These are phyloP conservation scores for Antheraea yamamai DNA, from an alignment of 2,888 invertebrate species.

Conservation along the genomic window DNA sequence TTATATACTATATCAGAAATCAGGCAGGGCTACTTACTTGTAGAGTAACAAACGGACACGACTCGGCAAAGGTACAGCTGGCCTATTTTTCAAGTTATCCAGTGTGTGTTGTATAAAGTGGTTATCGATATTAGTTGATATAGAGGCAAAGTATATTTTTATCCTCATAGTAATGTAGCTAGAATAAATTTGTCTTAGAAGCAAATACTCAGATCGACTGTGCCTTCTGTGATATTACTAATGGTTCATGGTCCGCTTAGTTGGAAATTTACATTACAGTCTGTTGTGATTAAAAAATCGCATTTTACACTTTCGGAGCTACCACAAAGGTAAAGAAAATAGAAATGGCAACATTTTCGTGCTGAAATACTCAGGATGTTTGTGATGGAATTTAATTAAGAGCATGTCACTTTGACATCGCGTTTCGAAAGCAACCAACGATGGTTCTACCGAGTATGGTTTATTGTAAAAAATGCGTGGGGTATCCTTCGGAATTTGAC, in stretches of 20 bases:
- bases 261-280: background rate
- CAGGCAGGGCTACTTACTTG: no score
- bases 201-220: no score
- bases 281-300: background rate
- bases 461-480: background rate
- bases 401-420: background rate
- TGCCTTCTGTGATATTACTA: background rate
- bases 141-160: no score
- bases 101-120: no score
- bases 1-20: no score
- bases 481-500: background rate
- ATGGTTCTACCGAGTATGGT: background rate
- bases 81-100: no score
- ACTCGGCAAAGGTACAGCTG: no score
- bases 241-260: background rate
- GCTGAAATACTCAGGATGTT: background rate
- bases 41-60: no score
- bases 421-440: background rate
- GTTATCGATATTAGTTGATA: no score
- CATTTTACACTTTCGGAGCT: background rate
- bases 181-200: no score
- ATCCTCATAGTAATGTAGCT: no score
- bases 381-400: conserved; percentile 3
- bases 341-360: background rate
- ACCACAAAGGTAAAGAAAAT: background rate